Conservation (phyloP, 2,797 vertebrate genomes). For the Eleutherodactylus coqui region DNA sequence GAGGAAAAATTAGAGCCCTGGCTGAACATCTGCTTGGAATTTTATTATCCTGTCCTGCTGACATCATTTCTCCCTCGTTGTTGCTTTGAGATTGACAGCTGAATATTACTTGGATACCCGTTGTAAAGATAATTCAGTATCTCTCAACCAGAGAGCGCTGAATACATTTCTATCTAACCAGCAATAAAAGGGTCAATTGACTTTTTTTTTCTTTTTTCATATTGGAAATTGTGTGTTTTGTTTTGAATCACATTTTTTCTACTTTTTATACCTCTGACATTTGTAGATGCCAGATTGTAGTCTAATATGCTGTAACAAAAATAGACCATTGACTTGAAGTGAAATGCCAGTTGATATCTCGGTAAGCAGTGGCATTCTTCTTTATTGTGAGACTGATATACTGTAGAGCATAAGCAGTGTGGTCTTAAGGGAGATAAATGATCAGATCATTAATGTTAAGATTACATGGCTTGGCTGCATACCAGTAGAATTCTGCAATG, state of each 20-base stretch:
- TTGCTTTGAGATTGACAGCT: slow-evolving; percentile 81
- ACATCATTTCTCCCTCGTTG: slow-evolving; percentile 75
- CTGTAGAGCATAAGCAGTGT: slow-evolving; percentile 79
- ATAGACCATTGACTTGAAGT: slow-evolving; percentile 79
- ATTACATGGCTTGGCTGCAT: slow-evolving; percentile 18
- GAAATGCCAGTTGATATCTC: slow-evolving; percentile 91
- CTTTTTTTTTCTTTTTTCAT: slow-evolving; percentile 72
- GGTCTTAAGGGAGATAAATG: slow-evolving; percentile 83
- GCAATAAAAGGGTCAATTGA: slow-evolving; percentile 66
- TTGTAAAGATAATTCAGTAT: slow-evolving; percentile 73
- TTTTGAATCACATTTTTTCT: slow-evolving; percentile 70
- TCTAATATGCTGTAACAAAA: slow-evolving; percentile 82
- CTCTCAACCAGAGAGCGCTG: slow-evolving; percentile 10
- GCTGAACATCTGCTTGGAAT: slow-evolving; percentile 83
- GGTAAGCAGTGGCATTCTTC: slow-evolving; percentile 91
- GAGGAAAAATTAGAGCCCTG: slow-evolving; percentile 77
- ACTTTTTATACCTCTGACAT: slow-evolving; percentile 83
- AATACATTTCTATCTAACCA: slow-evolving; percentile 27
- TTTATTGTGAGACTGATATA: slow-evolving; percentile 81
- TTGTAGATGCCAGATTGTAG: slow-evolving; percentile 90
- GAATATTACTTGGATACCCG: slow-evolving; percentile 79
- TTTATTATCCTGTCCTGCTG: slow-evolving; percentile 80
- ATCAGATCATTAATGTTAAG: slow-evolving; percentile 83
- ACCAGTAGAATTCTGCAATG: slow-evolving; percentile 14
- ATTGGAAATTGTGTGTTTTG: slow-evolving; percentile 70